Conservation (phyloP, 2,888 invertebrate genomes). For the Leptopilina myrica region DNA sequence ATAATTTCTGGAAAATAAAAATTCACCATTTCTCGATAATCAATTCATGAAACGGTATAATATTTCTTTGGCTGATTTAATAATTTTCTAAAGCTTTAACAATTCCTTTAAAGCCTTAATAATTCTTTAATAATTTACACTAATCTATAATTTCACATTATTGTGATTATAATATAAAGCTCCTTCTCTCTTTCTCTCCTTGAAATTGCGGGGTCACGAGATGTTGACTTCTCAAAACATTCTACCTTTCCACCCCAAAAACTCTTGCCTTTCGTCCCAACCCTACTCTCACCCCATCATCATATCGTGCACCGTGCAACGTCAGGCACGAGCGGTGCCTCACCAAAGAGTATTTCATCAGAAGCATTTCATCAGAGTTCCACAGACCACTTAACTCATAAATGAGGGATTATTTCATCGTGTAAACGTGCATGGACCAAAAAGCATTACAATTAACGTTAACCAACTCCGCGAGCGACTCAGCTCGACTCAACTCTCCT, state of each 20-base stretch:
- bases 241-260: slow-evolving; percentile 50
- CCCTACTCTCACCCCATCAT: slow-evolving; percentile 51
- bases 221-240: slow-evolving; percentile 64
- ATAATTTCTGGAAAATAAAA: too few species aligned
- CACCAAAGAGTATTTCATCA: slow-evolving; percentile 73
- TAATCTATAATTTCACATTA: slow-evolving; percentile 73
- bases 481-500: slow-evolving; percentile 48
- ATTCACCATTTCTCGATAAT: too few species aligned
- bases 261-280: slow-evolving; percentile 51
- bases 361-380: slow-evolving; percentile 72
- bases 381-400: slow-evolving; percentile 76
- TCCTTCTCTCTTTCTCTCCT: slow-evolving; percentile 49
- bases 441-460: slow-evolving; percentile 75
- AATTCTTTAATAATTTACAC: slow-evolving; percentile 55
- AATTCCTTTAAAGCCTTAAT: too few species aligned
- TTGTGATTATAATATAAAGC: slow-evolving; percentile 73
- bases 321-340: slow-evolving; percentile 66
- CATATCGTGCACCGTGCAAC: slow-evolving; percentile 57
- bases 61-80: too few species aligned
- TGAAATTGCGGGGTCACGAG: slow-evolving; percentile 67
- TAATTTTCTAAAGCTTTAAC: too few species aligned
- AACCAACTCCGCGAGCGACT: slow-evolving; percentile 69
- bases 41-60: too few species aligned
- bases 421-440: slow-evolving; percentile 74
- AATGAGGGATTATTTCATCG: slow-evolving; percentile 75